Percentiles rank a stretch among this genome's conserved stretches.
These are phyloP conservation scores for Macrochelys suwanniensis DNA, from an alignment of 2,797 vertebrate genomes.

Conservation along the genomic window DNA sequence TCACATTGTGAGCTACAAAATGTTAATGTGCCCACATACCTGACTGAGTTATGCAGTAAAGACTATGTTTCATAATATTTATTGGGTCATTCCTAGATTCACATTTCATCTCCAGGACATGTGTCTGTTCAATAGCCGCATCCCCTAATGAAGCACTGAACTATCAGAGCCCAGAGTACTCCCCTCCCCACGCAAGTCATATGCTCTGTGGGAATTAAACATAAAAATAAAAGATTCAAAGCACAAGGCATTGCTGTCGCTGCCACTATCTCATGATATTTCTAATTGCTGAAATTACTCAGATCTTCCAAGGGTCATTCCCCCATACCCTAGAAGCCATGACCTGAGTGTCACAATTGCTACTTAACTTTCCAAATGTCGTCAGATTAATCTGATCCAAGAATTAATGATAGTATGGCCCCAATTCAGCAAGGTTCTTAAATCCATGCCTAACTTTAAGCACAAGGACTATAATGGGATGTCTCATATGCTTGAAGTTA, in stretches of 20 bases:
- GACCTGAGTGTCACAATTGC: not conserved
- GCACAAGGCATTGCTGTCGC: not conserved
- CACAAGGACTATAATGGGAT: not conserved
- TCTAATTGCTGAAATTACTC: slow-evolving; percentile 3
- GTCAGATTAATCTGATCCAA: not conserved
- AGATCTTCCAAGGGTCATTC: not conserved
- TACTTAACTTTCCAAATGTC: not conserved
- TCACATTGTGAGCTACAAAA: not conserved
- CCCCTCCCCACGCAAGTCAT: not conserved
- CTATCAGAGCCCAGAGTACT: not conserved
- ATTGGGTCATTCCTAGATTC: not conserved
- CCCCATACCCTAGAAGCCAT: not conserved
- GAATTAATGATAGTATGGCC: not conserved
- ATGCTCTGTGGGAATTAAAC: slow-evolving; percentile 24
- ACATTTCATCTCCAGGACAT: not conserved
- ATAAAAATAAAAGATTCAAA: slow-evolving; percentile 8
- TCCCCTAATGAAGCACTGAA: not conserved
- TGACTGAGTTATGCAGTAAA: not conserved
- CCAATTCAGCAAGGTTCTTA: not conserved
- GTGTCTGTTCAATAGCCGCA: not conserved
- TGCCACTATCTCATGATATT: slow-evolving; percentile 25
- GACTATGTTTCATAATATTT: not conserved
- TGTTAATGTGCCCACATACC: not conserved
- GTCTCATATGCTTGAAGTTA: not conserved
- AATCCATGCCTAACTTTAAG: not conserved